A percentile compares a stretch with the other conserved stretches of the same genome.
Evolutionary conservation across 2,888 invertebrate genomes (phyloP).

Genomic region (Drosophila borealis): DNA sequence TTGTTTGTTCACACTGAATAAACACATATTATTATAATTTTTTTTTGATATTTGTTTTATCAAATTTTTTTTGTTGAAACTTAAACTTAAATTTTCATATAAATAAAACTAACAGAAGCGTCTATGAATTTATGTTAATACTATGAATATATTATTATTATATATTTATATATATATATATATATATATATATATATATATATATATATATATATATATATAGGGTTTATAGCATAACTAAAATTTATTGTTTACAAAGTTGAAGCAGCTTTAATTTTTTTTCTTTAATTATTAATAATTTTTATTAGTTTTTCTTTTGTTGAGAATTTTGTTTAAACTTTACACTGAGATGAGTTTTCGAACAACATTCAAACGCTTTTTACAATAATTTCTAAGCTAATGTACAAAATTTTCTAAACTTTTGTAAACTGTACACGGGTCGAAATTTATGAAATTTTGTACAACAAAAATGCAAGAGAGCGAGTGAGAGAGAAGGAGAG

Average conservation of each 20-base stretch:
- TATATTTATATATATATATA: constrained; percentile 32
- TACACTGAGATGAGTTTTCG: constrained; percentile 82
- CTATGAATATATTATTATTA: constrained; percentile 64
- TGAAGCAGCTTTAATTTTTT: constrained; percentile 44
- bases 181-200: constrained; percentile 38
- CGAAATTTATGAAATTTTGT: constrained; percentile 34
- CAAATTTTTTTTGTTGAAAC: constrained; percentile 23
- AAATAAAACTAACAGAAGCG: constrained; percentile 80
- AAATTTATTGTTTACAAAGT: constrained; percentile 56
- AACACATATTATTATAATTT: constrained; percentile 40
- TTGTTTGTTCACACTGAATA: constrained; percentile 63
- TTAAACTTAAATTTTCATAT: constrained; percentile 55
- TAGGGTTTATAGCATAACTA: constrained; percentile 57
- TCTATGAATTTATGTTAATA: constrained; percentile 78
- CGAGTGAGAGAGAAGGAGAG: background rate
- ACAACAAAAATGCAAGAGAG: constrained; percentile 57
- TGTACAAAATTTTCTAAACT: constrained; percentile 63
- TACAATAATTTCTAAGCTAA: constrained; percentile 67
- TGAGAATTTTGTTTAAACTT: constrained; percentile 61
- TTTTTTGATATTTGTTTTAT: constrained; percentile 29
- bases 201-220: constrained; percentile 30
- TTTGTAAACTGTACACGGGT: constrained; percentile 59
- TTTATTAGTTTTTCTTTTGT: constrained; percentile 31
- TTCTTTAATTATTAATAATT: constrained; percentile 2
- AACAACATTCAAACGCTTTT: constrained; percentile 74